A percentile compares a stretch with the other conserved stretches of the same genome.
These are phyloP conservation scores for Pangasius sanitwongsei DNA, from an alignment of 2,797 vertebrate species.

Conservation along the genomic window DNA sequence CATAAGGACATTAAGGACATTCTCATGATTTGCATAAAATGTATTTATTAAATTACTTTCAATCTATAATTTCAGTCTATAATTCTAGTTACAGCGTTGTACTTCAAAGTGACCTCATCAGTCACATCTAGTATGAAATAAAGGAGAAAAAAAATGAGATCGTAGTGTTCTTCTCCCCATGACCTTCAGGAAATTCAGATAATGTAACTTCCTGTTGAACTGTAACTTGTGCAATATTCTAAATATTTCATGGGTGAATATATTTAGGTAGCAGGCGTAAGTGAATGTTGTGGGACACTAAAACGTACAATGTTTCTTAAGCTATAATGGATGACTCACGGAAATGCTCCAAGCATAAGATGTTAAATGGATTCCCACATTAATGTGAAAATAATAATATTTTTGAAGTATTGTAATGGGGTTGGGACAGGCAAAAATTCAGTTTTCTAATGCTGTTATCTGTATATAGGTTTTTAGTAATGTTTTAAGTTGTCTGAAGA, in stretches of 20 bases:
- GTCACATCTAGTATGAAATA: not conserved
- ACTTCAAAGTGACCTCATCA: not conserved
- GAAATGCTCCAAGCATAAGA: not conserved
- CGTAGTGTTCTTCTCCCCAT: not conserved
- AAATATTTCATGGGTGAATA: conserved; percentile 8
- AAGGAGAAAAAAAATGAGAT: not conserved
- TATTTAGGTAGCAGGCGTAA: not conserved
- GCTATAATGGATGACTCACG: not conserved
- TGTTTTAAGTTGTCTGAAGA: not conserved
- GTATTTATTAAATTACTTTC: not conserved
- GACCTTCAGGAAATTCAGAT: not conserved
- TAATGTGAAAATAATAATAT: not conserved
- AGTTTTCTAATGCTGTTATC: not conserved
- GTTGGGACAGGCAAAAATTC: not conserved
- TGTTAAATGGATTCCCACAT: not conserved
- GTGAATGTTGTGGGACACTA: not conserved
- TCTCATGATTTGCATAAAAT: not conserved
- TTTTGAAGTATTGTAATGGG: not conserved
- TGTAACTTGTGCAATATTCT: not conserved
- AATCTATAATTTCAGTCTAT: not conserved
- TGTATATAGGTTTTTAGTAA: not conserved
- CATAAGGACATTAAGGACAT: not conserved
- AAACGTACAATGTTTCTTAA: not conserved
- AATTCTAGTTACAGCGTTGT: not conserved
- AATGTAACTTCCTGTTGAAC: not conserved